Evolutionary conservation across 2,113 vertebrate genomes (phyloP).

Genomic region (Xiphias gladius): DNA sequence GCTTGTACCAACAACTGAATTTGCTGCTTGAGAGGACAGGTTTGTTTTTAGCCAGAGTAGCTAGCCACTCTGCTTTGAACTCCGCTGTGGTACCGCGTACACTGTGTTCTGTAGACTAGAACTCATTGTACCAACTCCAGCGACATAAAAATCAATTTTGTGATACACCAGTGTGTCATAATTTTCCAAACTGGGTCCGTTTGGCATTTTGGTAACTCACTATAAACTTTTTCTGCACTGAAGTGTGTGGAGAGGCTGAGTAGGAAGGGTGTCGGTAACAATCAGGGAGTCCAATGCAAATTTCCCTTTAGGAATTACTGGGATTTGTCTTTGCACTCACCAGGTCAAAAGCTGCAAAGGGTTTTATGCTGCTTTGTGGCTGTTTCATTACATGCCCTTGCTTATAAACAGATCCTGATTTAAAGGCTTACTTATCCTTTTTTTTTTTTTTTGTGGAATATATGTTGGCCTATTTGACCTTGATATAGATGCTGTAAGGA

Average conservation of each 20-base stretch:
- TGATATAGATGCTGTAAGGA: conserved; percentile 26
- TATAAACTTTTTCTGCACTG: background rate
- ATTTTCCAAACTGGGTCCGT: background rate
- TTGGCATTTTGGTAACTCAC: conserved; percentile 15
- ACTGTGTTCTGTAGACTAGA: background rate
- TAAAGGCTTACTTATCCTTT: conserved; percentile 13
- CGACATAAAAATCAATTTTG: background rate
- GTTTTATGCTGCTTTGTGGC: conserved; percentile 28
- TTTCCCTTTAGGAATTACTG: conserved; percentile 48
- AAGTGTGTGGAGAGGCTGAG: background rate
- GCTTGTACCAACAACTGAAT: background rate
- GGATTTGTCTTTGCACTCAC: conserved; percentile 43
- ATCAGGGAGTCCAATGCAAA: conserved; percentile 31
- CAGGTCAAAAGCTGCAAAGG: conserved; percentile 46
- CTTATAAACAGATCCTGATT: conserved; percentile 17
- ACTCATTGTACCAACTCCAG: background rate
- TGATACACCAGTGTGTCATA: background rate
- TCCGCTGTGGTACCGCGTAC: background rate
- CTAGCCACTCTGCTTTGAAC: background rate
- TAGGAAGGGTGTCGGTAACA: conserved; percentile 14
- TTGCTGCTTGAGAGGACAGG: background rate
- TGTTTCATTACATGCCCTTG: conserved; percentile 8
- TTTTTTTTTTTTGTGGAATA: conserved; percentile 21
- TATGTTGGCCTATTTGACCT: conserved; percentile 31
- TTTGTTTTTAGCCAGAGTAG: background rate